Evolutionary conservation across 2,113 vertebrate species (phyloP), one percentile per base, ranked within the genome.

Genomic region (Oophaga pumilio): DNA sequence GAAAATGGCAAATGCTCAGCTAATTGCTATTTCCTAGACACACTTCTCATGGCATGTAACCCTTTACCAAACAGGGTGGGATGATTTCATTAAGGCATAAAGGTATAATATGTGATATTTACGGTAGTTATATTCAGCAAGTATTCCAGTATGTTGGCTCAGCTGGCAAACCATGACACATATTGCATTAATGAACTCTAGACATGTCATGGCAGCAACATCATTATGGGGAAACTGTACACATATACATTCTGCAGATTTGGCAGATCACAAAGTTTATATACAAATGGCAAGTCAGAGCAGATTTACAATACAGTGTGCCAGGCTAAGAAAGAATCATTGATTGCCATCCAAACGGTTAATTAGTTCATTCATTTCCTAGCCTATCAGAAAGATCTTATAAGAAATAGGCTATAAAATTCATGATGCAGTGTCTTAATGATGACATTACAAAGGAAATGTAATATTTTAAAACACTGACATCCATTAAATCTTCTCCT

Each of bases 121-220:
- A n/a, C n/a, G n/a, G n/a, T n/a, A 11, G 6, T 52, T 11, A 18
- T 77, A 56, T 52, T 13, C n/a, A 53, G 62, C 14, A 26, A 62
- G 10, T 52, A 28, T 62, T 12, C 26, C 6, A 52, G 22, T 66
- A 24, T 64, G 52, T 28, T 83, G 62, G 81, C 49, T 82, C 79
- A 83, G 49, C 22, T 69, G 20, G 80, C 60, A 82, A 50, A 50
- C 26, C 59, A 82, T 82, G 81, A 83, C 49, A 83, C 49, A 68
- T 43, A 68, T 82, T 52, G 17, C 62, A 53, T 49, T 69, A 83
- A 83, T 83, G n/a, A 83, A 68, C 81, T 14, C 20, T 52, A 69
- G 62, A 82, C 60, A 82, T 82, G 80, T 50, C 66, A 43, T 66
- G 59, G 33, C 60, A 82, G 59, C 62, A 82, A 49, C 22, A 83